Conservation (phyloP, 2,113 vertebrate genomes). For the Vimba vimba region DNA sequence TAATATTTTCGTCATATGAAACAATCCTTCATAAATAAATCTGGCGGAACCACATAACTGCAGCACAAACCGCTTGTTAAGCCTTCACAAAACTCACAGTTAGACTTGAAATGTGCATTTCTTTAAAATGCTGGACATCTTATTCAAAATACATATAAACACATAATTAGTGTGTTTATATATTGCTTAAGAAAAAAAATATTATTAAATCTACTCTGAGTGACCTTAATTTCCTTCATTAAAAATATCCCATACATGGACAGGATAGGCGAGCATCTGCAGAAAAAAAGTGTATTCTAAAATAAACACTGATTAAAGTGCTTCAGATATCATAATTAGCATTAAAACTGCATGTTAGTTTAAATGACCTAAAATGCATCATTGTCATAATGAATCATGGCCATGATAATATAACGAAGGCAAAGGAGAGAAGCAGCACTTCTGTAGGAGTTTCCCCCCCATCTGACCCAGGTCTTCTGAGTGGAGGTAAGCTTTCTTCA, state of each 20-base stretch:
- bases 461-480: slow-evolving; percentile 16
- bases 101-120: slow-evolving; percentile 30
- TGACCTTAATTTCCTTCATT: slow-evolving; percentile 25
- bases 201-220: not conserved
- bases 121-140: slow-evolving; percentile 21
- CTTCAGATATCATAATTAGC: slow-evolving; percentile 41
- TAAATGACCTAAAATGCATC: slow-evolving; percentile 44
- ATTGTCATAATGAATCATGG: not conserved
- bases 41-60: not conserved
- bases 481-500: not conserved
- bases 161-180: not conserved
- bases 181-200: not conserved
- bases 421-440: slow-evolving; percentile 9
- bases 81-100: not conserved
- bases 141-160: not conserved
- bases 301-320: slow-evolving; percentile 53
- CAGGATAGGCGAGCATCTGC: not conserved
- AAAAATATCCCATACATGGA: not conserved
- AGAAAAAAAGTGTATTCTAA: not conserved
- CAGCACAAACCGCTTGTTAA: too few relatives aligned
- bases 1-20: not conserved
- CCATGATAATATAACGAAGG: not conserved
- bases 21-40: not conserved
- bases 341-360: not conserved
- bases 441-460: not conserved